Conservation (phyloP, 2,113 vertebrate species). For the Pithys albifrons region DNA sequence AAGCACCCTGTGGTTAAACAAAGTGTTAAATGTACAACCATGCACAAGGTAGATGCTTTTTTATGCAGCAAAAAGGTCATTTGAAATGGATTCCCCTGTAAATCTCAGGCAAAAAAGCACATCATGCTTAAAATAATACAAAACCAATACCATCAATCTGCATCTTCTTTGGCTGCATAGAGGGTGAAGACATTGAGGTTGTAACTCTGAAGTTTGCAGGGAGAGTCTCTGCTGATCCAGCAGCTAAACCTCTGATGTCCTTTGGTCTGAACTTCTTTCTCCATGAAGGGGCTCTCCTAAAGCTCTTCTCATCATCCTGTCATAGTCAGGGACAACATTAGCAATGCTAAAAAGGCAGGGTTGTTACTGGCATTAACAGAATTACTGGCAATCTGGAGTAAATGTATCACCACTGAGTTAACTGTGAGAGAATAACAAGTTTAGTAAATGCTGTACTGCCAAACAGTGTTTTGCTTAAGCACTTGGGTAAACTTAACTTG, state of each 20-base stretch:
- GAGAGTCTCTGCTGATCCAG: constrained; percentile 91
- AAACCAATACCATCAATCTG: constrained; percentile 87
- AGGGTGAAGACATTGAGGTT: constrained; percentile 85
- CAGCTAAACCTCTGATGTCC: constrained; percentile 86
- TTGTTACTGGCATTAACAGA: neutral
- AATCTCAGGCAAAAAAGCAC: neutral
- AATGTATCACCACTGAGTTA: neutral
- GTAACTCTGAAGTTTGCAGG: constrained; percentile 94
- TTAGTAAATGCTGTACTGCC: neutral
- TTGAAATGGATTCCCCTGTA: neutral
- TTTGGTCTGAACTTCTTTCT: constrained; percentile 98
- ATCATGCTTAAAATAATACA: constrained; percentile 25
- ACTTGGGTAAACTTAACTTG: neutral
- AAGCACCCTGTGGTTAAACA: constrained; percentile 24
- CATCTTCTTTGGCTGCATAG: constrained; percentile 94
- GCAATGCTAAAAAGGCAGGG: neutral
- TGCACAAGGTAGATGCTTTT: constrained; percentile 61
- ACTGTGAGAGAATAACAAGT: neutral
- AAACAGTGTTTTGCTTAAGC: neutral
- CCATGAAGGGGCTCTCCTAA: constrained; percentile 95
- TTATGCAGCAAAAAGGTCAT: neutral
- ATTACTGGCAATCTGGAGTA: neutral
- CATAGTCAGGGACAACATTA: constrained; percentile 22
- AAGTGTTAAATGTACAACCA: constrained; percentile 46
- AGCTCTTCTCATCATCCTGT: constrained; percentile 96